Percentiles rank a stretch among this genome's conserved stretches.
These are phyloP conservation scores for Drosophila nr. perissopoda DNA, from an alignment of 2,888 invertebrate genomes.

Conservation along the genomic window DNA sequence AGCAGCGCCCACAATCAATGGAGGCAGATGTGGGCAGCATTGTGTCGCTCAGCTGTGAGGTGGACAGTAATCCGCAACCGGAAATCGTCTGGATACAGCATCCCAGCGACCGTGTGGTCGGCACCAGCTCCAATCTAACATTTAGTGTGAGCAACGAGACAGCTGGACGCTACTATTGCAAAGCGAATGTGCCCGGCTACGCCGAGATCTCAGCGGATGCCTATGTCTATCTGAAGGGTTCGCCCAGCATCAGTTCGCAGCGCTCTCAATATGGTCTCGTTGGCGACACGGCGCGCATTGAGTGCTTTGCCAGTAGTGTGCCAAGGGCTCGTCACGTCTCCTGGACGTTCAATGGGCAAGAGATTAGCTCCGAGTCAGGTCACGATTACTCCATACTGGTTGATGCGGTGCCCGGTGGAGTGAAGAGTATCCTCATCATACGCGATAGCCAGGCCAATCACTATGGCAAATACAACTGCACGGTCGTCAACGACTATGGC, in stretches of 20 bases:
- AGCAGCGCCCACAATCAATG: slow-evolving; percentile 90
- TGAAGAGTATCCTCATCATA: slow-evolving; percentile 95
- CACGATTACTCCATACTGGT: slow-evolving; percentile 91
- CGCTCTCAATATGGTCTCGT: slow-evolving; percentile 92
- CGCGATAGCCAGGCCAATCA: slow-evolving; percentile 93
- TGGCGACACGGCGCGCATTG: slow-evolving; percentile 92
- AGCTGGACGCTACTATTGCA: slow-evolving; percentile 95
- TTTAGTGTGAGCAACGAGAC: slow-evolving; percentile 91
- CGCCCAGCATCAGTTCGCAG: slow-evolving; percentile 92
- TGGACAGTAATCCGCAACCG: slow-evolving; percentile 95
- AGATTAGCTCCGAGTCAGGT: slow-evolving; percentile 90
- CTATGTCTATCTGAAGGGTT: slow-evolving; percentile 91
- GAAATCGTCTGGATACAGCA: slow-evolving; percentile 96
- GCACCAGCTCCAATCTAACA: slow-evolving; percentile 91
- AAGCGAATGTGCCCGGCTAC: slow-evolving; percentile 94
- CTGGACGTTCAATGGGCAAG: slow-evolving; percentile 94
- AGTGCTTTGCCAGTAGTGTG: slow-evolving; percentile 95
- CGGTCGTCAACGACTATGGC: slow-evolving; percentile 95
- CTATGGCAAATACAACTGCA: slow-evolving; percentile 97
- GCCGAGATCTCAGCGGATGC: slow-evolving; percentile 93
- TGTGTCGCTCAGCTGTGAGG: slow-evolving; percentile 93
- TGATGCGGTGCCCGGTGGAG: slow-evolving; percentile 90
- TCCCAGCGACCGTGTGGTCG: slow-evolving; percentile 90
- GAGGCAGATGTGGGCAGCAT: slow-evolving; percentile 93
- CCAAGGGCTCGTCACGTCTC: slow-evolving; percentile 94